phyloP scores from a whole-genome alignment of 2,797 vertebrate genomes.

The Dallia pectoralis region DNA sequence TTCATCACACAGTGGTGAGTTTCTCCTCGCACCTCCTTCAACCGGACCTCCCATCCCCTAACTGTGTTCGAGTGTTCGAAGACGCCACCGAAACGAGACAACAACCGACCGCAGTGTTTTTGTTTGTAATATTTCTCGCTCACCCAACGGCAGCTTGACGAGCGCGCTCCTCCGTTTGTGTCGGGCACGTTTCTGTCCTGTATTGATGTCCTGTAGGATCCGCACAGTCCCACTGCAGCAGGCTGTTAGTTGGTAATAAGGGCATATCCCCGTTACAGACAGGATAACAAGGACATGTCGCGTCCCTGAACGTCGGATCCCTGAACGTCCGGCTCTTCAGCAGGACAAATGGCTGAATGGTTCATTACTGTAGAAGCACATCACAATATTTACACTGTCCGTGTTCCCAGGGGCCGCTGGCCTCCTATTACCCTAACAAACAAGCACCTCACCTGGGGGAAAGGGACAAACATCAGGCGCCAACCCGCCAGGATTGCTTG shows the following conservation, averaged over 20 bases:
- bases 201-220: background rate
- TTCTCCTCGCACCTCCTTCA: slow-evolving; percentile 30
- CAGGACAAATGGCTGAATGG: slow-evolving; percentile 30
- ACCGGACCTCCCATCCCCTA: slow-evolving; percentile 54
- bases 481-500: background rate
- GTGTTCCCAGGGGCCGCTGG: slow-evolving; percentile 28
- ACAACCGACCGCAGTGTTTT: too few relatives aligned
- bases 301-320: slow-evolving; percentile 20
- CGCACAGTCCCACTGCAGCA: background rate
- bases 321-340: slow-evolving; percentile 5
- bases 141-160: too few relatives aligned
- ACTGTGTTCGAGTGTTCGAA: background rate
- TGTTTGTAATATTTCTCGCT: too few relatives aligned
- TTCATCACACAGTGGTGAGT: slow-evolving; percentile 99
- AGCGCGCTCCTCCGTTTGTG: background rate
- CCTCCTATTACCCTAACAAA: slow-evolving; percentile 22
- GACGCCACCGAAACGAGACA: too few relatives aligned
- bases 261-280: background rate
- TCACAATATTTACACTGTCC: slow-evolving; percentile 49
- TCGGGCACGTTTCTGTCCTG: background rate
- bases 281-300: slow-evolving; percentile 19
- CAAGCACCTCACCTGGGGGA: background rate
- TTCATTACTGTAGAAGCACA: slow-evolving; percentile 19
- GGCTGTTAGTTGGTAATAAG: too few relatives aligned
- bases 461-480: background rate